Percentiles rank a stretch among this genome's conserved stretches.
phyloP scores from a whole-genome alignment of 1,140 invertebrate species.

The Nasonia longicornis region DNA sequence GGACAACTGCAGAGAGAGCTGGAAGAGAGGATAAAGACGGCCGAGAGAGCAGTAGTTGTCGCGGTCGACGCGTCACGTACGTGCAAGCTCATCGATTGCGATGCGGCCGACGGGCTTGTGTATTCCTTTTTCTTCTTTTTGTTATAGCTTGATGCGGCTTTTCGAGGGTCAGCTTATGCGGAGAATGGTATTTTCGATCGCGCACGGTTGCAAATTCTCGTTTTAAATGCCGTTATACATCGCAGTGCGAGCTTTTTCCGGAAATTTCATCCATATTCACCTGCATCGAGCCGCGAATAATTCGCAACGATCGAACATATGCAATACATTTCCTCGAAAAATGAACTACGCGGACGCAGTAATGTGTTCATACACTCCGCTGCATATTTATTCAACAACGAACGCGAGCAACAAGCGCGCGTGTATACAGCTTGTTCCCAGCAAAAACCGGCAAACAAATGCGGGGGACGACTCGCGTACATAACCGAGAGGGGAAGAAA shows the following conservation, averaged over 20 bases:
- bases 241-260: too few species aligned
- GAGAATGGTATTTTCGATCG: too few species aligned
- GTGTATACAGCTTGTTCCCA: background rate
- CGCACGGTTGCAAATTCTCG: too few species aligned
- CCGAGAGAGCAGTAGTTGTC: background rate
- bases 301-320: too few species aligned
- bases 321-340: too few species aligned
- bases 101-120: constrained; percentile 38
- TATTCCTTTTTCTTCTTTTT: background rate
- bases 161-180: too few species aligned
- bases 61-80: constrained; percentile 32
- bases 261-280: too few species aligned
- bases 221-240: too few species aligned
- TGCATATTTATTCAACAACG: background rate
- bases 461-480: background rate
- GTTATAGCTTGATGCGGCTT: too few species aligned
- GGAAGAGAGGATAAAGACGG: constrained; percentile 24
- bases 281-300: too few species aligned
- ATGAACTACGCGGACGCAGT: too few species aligned
- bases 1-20: constrained; percentile 10
- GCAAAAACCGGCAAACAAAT: background rate
- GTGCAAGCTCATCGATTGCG: constrained; percentile 58
- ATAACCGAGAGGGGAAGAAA: background rate
- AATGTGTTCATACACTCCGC: too few species aligned
- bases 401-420: background rate